phyloP scores from a whole-genome alignment of 1,140 invertebrate species.

The Zaprionus vittiger region DNA sequence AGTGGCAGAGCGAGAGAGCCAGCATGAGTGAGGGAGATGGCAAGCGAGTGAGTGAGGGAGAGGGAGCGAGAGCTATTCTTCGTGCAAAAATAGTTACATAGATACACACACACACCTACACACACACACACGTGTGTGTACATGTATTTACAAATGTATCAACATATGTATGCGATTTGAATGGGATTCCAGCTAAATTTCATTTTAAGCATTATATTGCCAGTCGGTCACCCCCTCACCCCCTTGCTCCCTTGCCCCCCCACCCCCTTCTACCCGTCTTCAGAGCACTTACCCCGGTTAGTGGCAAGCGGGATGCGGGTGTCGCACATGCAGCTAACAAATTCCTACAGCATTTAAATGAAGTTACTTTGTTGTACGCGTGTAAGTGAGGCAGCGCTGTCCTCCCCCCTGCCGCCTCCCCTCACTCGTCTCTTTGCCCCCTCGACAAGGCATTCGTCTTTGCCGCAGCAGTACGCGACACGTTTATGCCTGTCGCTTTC shows the following conservation, averaged over 20 bases:
- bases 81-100: conserved; percentile 32
- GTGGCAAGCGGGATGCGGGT: conserved; percentile 28
- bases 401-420: not conserved
- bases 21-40: conserved; percentile 3
- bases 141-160: conserved; percentile 37
- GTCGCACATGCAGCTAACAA: conserved; percentile 72
- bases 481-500: conserved; percentile 9
- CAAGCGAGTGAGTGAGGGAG: not conserved
- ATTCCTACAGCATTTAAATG: conserved; percentile 81
- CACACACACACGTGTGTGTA: not conserved
- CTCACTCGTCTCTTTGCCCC: not conserved
- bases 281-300: not conserved
- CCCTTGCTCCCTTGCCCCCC: not conserved
- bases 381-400: conserved; percentile 38
- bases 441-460: not conserved
- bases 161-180: conserved; percentile 55
- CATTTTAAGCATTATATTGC: conserved; percentile 54
- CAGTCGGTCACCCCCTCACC: conserved; percentile 6
- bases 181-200: conserved; percentile 49
- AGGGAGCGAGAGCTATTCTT: conserved; percentile 3
- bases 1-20: conserved; percentile 9
- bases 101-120: conserved; percentile 15
- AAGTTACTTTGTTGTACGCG: conserved; percentile 62
- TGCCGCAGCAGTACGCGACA: conserved; percentile 21
- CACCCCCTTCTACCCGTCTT: not conserved